Evolutionary conservation across 2,888 invertebrate genomes (phyloP).

Genomic region (Synergus gifuensis): DNA sequence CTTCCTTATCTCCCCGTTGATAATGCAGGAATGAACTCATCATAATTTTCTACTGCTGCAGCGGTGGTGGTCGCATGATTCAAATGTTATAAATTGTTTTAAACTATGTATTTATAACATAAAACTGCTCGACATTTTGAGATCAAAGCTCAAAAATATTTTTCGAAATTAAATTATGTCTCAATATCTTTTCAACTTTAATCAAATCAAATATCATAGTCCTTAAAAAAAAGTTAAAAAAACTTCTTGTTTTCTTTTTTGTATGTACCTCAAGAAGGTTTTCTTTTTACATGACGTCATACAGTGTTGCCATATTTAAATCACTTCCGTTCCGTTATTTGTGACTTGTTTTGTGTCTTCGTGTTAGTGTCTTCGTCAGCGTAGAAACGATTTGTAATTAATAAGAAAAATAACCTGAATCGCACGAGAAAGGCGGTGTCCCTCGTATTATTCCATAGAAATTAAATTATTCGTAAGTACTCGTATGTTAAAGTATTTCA

Average conservation of each 20-base stretch:
- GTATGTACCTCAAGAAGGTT: not conserved
- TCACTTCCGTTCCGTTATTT: constrained; percentile 36
- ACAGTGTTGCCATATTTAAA: constrained; percentile 58
- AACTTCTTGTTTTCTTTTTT: not conserved
- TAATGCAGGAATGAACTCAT: not conserved
- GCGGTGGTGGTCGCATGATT: no score
- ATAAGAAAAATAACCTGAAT: not conserved
- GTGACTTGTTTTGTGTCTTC: not conserved
- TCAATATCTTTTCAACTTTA: not conserved
- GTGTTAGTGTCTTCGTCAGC: constrained; percentile 46
- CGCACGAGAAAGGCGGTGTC: not conserved
- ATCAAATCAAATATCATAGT: not conserved
- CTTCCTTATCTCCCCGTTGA: not conserved
- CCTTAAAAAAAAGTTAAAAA: not conserved
- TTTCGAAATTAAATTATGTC: not conserved
- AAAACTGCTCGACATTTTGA: not conserved
- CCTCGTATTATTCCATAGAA: not conserved
- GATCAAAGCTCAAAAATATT: not conserved
- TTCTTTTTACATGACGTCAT: constrained; percentile 37
- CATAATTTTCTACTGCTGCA: not conserved
- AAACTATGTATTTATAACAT: no score
- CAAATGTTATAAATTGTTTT: no score
- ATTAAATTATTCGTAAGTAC: constrained; percentile 20
- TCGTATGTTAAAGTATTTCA: not conserved
- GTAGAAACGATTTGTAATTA: constrained; percentile 28